Evolutionary conservation across 64 coral and sea anemone genomes (phyloP).

Genomic region (Orbicella faveolata): DNA sequence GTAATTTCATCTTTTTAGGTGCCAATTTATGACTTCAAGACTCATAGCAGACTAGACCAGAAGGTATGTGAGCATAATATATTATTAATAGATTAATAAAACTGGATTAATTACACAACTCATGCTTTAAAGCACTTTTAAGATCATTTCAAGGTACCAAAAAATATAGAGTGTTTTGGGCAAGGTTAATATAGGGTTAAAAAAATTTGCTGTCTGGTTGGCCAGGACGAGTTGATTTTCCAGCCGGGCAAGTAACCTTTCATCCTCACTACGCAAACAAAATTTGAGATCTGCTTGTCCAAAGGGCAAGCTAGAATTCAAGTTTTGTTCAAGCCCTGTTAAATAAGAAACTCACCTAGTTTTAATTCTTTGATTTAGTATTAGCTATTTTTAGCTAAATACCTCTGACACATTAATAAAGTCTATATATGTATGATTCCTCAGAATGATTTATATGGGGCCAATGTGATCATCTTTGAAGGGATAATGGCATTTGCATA

Average conservation of each 20-base stretch:
- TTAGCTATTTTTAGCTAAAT: background rate
- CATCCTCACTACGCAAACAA: no score
- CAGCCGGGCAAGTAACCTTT: no score
- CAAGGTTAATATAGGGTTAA: no score
- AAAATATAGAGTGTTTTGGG: background rate
- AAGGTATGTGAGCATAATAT: conserved; percentile 52
- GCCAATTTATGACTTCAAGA: conserved; percentile 98
- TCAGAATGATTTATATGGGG: conserved; percentile 92
- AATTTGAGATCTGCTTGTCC: no score
- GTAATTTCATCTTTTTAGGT: conserved; percentile 53
- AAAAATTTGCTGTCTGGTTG: no score
- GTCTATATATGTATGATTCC: background rate
- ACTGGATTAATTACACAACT: no score
- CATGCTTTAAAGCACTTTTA: no score
- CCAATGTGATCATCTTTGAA: conserved; percentile 99
- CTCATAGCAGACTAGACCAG: conserved; percentile 80
- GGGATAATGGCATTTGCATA: conserved; percentile 98
- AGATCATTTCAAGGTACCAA: no score
- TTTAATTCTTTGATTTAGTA: background rate
- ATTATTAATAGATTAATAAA: no score
- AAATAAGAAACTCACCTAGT: background rate
- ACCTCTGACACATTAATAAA: background rate
- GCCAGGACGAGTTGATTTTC: no score
- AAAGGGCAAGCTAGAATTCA: no score
- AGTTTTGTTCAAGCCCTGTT: no score